Conservation (phyloP, 1,140 invertebrate species). For the Brachionus koreanus region DNA sequence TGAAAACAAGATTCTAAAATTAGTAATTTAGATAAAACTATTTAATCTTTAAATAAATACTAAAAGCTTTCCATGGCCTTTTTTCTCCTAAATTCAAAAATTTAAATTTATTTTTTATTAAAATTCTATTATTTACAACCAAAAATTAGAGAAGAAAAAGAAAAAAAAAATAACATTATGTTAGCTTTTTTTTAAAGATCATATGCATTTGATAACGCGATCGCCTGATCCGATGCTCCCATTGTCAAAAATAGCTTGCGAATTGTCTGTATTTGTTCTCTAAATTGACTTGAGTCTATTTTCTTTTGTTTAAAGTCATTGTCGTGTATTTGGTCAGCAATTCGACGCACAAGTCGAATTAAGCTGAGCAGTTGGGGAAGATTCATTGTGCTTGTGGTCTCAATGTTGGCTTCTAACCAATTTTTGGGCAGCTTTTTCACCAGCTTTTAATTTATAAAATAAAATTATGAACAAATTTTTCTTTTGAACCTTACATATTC, state of each 20-base stretch:
- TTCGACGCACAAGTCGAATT: conserved; percentile 53
- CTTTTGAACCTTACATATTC: not conserved
- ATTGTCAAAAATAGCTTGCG: conserved; percentile 54
- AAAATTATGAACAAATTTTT: not conserved
- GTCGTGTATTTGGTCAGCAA: conserved; percentile 51
- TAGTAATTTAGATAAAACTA: conserved; percentile 10
- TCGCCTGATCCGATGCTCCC: conserved; percentile 55
- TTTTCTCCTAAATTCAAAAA: not conserved
- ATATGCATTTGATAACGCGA: conserved; percentile 51
- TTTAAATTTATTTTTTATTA: not conserved
- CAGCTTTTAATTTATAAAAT: not conserved
- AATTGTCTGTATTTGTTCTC: conserved; percentile 54
- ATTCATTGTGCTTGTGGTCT: conserved; percentile 47
- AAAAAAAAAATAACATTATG: not conserved
- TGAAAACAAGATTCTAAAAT: conserved; percentile 27
- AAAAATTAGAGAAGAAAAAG: not conserved
- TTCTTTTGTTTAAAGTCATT: conserved; percentile 46
- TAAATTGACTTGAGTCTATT: conserved; percentile 48
- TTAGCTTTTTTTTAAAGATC: conserved; percentile 48
- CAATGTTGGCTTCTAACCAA: conserved; percentile 2
- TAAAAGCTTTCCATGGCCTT: conserved; percentile 4
- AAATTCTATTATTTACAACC: not conserved
- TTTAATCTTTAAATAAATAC: conserved; percentile 26
- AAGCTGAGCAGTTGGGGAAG: conserved; percentile 56
- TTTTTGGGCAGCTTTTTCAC: not conserved